A percentile compares a stretch with the other conserved stretches of the same genome.
These are phyloP conservation scores for Limosa lapponica DNA, from an alignment of 2,797 vertebrate genomes.

Conservation along the genomic window DNA sequence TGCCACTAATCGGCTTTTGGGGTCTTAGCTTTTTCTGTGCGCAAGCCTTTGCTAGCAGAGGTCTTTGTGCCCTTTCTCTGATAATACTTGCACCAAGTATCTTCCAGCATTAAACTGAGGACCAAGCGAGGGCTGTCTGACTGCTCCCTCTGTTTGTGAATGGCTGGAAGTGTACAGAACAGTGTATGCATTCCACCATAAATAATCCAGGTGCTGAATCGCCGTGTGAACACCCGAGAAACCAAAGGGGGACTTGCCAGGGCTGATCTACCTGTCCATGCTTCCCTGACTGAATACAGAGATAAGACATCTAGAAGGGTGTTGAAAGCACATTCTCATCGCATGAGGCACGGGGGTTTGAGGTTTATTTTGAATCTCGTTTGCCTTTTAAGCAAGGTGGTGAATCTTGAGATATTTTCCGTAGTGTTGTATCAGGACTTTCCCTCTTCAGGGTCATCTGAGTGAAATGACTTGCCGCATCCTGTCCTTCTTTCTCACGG, in stretches of 20 bases:
- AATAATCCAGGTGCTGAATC: background rate
- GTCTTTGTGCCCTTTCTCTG: background rate
- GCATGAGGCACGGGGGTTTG: background rate
- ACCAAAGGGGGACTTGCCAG: background rate
- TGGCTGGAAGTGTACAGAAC: background rate
- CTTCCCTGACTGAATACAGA: background rate
- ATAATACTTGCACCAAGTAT: background rate
- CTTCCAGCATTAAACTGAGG: background rate
- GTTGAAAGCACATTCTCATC: background rate
- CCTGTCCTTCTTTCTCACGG: background rate
- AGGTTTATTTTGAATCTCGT: background rate
- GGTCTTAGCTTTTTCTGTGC: background rate
- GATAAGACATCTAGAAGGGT: background rate
- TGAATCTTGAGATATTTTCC: background rate
- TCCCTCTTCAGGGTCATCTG: fast-evolving
- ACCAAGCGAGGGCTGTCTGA: background rate
- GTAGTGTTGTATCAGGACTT: background rate
- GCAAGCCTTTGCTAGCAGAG: background rate
- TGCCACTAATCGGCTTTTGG: fast-evolving
- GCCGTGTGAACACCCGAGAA: background rate
- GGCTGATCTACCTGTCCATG: background rate
- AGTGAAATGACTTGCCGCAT: background rate
- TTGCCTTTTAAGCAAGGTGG: background rate
- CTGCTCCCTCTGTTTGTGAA: background rate
- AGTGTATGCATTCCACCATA: fast-evolving